Base-by-base conservation (phyloP, 2,888 invertebrate genomes). In the Microctonus hyperodae region DNA sequence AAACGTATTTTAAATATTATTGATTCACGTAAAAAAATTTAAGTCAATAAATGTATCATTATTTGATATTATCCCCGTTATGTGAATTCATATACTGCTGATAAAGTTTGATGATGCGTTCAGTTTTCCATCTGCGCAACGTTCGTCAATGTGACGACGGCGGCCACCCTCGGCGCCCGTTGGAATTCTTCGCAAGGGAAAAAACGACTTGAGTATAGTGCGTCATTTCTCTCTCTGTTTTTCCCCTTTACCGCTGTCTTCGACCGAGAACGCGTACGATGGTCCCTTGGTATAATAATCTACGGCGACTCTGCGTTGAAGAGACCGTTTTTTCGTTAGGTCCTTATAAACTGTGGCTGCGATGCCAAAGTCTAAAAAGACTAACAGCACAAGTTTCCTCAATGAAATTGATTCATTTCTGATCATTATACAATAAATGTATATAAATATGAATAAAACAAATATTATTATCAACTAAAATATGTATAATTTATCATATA, bases 81-180 rank as follows among this genome's bases (percentile, higher is more conserved):
- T 63, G 44, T 33, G 44, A 63, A 51, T 55, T 70, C 16, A 16
- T 68, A 55, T 67, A 56, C 71, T 68, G 67, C 58, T 68, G 65
- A 57, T 69, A 72, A 70, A 71, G 7, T 65, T 69, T 71, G n/a
- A n/a, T 66, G 69, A 44, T 44, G 64, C 70, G 69, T 69, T 72
- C 72, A 74, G 76, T 81, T 81, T 80, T 79, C 78, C 83, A 82
- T 83, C 83, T 83, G 83, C 79, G 81, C 81, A 76, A 74, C 70
- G 76, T 79, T 82, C 81, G 82, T 83, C 83, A 83, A 78, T 74
- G 79, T 78, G 73, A 79, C 78, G 76, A 75, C 74, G 76, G 70
- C 74, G 81, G 78, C 81, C 81, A 81, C 81, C 81, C 81, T 79
- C 77, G 76, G 74, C 75, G 80, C 71, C 72, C 72, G 70, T 71